Evolutionary conservation across 2,888 invertebrate genomes (phyloP).

Genomic region (Chaetogeoica ovagalla): DNA sequence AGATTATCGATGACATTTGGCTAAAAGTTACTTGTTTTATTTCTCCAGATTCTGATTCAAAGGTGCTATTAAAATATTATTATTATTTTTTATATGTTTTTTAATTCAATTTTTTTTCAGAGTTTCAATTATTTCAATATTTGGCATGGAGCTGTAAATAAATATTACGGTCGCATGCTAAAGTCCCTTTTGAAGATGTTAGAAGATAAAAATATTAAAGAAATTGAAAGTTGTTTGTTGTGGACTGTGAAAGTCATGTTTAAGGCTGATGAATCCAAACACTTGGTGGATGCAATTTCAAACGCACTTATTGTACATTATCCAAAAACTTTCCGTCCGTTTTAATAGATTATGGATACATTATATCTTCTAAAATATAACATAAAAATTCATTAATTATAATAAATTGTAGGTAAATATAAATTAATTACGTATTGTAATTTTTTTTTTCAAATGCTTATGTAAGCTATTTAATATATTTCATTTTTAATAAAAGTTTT

Average conservation of each 20-base stretch:
- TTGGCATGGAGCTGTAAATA: slow-evolving; percentile 78
- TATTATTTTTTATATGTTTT: slow-evolving; percentile 61
- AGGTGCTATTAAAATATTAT: slow-evolving; percentile 81
- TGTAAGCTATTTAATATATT: slow-evolving; percentile 12
- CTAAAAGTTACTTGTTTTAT: slow-evolving; percentile 61
- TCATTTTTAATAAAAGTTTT: slow-evolving; percentile 37
- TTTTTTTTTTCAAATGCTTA: background rate
- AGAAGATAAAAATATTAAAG: slow-evolving; percentile 79
- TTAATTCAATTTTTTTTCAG: slow-evolving; percentile 29
- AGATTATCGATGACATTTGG: slow-evolving; percentile 66
- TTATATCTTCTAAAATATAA: background rate
- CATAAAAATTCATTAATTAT: background rate
- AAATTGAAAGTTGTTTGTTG: slow-evolving; percentile 70
- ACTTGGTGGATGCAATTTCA: slow-evolving; percentile 28
- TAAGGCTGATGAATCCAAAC: slow-evolving; percentile 10
- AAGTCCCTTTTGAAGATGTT: slow-evolving; percentile 74
- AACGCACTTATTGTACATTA: slow-evolving; percentile 44
- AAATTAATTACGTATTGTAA: background rate
- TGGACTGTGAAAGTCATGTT: slow-evolving; percentile 59
- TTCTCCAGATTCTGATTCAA: slow-evolving; percentile 62
- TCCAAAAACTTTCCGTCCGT: slow-evolving; percentile 46
- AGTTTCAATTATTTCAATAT: slow-evolving; percentile 67
- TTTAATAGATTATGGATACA: slow-evolving; percentile 13
- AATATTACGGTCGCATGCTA: slow-evolving; percentile 79
- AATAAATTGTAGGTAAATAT: background rate